Evolutionary conservation across 2,797 vertebrate species (phyloP).

Genomic region (Myiotriccus ornatus): DNA sequence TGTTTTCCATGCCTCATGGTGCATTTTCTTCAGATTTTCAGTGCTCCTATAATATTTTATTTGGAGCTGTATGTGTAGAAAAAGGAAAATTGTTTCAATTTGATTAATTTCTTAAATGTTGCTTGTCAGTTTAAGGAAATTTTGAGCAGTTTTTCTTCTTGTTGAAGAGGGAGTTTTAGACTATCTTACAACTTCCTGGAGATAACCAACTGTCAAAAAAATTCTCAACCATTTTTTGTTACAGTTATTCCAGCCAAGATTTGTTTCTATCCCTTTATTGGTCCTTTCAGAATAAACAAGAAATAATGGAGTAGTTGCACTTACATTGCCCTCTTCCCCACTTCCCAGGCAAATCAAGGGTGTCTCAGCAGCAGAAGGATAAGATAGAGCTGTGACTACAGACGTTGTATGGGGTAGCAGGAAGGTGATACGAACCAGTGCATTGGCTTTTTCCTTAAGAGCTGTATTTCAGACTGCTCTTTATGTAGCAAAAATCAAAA

Average conservation of each 20-base stretch:
- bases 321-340: slow-evolving; percentile 11
- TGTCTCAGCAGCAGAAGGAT: slow-evolving; percentile 18
- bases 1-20: slow-evolving; percentile 38
- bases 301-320: background rate
- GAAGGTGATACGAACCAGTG: background rate
- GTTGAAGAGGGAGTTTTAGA: background rate
- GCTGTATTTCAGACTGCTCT: background rate
- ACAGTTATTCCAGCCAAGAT: slow-evolving; percentile 25
- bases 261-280: slow-evolving; percentile 24
- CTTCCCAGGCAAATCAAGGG: slow-evolving; percentile 19
- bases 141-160: background rate
- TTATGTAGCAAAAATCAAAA: background rate
- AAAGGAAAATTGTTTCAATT: background rate
- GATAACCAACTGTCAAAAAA: slow-evolving; percentile 14
- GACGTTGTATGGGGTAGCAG: background rate
- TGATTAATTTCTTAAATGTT: background rate
- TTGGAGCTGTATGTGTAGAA: slow-evolving; percentile 3
- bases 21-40: slow-evolving; percentile 31
- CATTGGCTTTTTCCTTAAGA: background rate
- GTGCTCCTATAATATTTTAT: slow-evolving; percentile 5
- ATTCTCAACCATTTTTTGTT: background rate
- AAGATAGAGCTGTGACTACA: background rate
- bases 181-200: background rate
- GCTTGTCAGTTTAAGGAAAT: background rate
- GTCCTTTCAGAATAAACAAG: slow-evolving; percentile 43